Evolutionary conservation across 2,888 invertebrate species (phyloP).

Genomic region (Linnaemya vulpina): DNA sequence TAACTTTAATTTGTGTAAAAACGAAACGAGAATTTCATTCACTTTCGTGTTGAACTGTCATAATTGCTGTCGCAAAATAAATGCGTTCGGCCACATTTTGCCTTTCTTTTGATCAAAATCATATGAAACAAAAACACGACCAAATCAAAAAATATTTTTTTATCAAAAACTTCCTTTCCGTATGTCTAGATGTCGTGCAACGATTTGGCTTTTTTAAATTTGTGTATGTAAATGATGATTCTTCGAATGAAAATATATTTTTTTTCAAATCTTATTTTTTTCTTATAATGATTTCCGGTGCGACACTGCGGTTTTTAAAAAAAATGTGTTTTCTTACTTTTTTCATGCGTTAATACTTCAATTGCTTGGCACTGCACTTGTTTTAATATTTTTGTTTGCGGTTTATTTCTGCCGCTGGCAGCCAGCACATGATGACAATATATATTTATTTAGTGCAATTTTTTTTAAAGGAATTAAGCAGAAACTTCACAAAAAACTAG

Average conservation of each 20-base stretch:
- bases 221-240: conserved; percentile 33
- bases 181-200: conserved; percentile 48
- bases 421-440: conserved; percentile 48
- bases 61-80: not conserved
- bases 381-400: conserved; percentile 40
- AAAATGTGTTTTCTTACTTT: conserved; percentile 38
- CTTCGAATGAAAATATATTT: conserved; percentile 38
- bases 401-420: conserved; percentile 28
- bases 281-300: conserved; percentile 69
- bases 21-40: not conserved
- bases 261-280: conserved; percentile 18
- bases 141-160: conserved; percentile 8
- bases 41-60: not conserved
- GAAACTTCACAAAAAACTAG: conserved; percentile 33
- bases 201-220: conserved; percentile 73
- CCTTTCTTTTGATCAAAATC: conserved; percentile 1
- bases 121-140: conserved; percentile 14
- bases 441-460: conserved; percentile 28
- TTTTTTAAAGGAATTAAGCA: conserved; percentile 29
- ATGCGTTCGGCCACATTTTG: not conserved
- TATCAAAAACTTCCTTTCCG: conserved; percentile 55
- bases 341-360: conserved; percentile 44
- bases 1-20: too few relatives aligned
- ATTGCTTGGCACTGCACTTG: conserved; percentile 70
- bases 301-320: conserved; percentile 41